Base-by-base conservation (phyloP, 2,113 vertebrate genomes). In the Scytalopus superciliaris region DNA sequence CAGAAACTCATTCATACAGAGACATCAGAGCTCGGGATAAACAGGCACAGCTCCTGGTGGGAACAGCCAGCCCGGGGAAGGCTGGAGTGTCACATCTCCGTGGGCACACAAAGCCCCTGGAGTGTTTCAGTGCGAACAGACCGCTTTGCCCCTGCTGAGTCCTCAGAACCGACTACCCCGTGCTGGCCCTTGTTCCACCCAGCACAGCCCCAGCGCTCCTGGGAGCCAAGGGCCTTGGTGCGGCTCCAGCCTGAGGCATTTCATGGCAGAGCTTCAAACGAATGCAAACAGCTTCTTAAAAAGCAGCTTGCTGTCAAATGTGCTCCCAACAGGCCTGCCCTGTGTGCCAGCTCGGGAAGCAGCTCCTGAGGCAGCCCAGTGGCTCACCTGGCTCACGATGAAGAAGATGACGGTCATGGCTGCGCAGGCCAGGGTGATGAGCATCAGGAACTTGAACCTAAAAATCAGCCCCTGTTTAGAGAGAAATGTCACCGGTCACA, bases 361-460 rank as follows among this genome's bases (percentile, higher is more conserved):
- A 1, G 62, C 15, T 21, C 56, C 49, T 15, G 4, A 2, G 2
- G 16, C 13, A 79, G 70, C 19, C 2, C 9, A 23, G 37, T 21
- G 78, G 62, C 98, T 97, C 91, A 99, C 99, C 99, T 99, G 99
- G 91, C 99, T 99, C 55, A 99, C 98, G 10, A 99, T 99, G 98
- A 99, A 99, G 98, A 99, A 99, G 96, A 99, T 99, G 76, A 99
- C 98, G 0, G 99, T 99, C 98, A 99, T 99, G 31, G 99, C 99
- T 21, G 99, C 99, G 70, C 99, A 99, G 14, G 98, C 97, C 97
- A 99, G 94, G n/a, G 99, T 99, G 86, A 99, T 98, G 89, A 99
- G 97, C 99, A 99, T 99, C 96, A 99, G 98, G 79, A 99, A 99
- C 96, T 99, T 99, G 97, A 99, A 99, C 85, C 99, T 98, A 96